Conservation (phyloP, 23 tunicate species). For the Trididemnum clinides region DNA sequence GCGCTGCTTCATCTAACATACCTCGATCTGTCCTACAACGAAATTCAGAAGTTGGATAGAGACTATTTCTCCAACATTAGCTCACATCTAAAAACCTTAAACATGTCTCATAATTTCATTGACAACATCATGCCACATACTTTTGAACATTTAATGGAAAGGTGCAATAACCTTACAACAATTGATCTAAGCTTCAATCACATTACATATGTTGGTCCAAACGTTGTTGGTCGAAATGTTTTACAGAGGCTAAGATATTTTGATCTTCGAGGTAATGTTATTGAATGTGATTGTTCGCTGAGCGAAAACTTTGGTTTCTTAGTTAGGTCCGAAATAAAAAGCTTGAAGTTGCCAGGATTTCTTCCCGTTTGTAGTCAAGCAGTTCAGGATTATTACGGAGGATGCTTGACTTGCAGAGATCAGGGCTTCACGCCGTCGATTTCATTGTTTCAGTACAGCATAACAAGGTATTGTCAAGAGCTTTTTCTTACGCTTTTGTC, state of each 20-base stretch:
- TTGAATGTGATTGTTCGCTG: conserved; percentile 29
- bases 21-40: conserved; percentile 34
- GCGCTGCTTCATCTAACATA: not conserved
- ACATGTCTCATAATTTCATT: conserved; percentile 24
- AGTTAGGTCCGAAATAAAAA: not conserved
- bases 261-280: conserved; percentile 28
- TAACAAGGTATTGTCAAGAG: not conserved
- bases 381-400: conserved; percentile 23
- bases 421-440: not conserved
- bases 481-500: not conserved
- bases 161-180: not conserved
- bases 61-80: not conserved
- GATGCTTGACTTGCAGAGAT: conserved; percentile 19
- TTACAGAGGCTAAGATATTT: not conserved
- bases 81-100: not conserved
- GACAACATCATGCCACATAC: not conserved
- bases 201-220: not conserved
- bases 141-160: not conserved
- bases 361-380: conserved; percentile 12
- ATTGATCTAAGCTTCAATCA: conserved; percentile 18
- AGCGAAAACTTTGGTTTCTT: conserved; percentile 27
- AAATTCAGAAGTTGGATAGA: not conserved
- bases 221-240: not conserved
- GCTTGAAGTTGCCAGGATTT: conserved; percentile 37
- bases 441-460: conserved; percentile 20